phyloP scores from a whole-genome alignment of 2,888 invertebrate species.

The Plebejus melissa region DNA sequence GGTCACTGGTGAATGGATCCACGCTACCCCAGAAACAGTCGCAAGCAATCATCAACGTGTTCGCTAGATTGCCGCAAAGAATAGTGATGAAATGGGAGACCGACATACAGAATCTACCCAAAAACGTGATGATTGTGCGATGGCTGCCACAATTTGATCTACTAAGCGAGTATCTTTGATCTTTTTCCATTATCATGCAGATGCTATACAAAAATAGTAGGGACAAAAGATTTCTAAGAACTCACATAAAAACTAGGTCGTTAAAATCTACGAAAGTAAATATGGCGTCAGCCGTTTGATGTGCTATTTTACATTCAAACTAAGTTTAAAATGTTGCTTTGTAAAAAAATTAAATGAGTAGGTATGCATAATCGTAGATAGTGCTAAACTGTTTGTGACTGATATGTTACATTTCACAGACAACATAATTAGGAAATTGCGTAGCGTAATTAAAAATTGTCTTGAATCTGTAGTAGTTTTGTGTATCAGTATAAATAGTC shows the following conservation, averaged over 20 bases:
- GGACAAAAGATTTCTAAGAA: too few species aligned
- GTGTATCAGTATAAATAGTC: too few species aligned
- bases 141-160: constrained; percentile 85
- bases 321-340: too few species aligned
- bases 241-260: background rate
- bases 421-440: too few species aligned
- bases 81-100: constrained; percentile 88
- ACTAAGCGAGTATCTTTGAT: constrained; percentile 69
- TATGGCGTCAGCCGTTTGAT: background rate
- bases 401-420: too few species aligned
- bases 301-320: too few species aligned
- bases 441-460: too few species aligned
- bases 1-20: constrained; percentile 83
- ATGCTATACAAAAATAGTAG: background rate
- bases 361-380: too few species aligned
- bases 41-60: constrained; percentile 76
- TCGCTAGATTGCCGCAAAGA: constrained; percentile 79
- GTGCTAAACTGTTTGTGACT: too few species aligned
- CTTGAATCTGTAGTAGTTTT: too few species aligned
- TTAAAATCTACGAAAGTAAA: background rate
- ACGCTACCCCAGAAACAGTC: constrained; percentile 78
- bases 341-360: too few species aligned
- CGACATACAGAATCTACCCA: constrained; percentile 70
- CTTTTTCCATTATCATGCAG: background rate
- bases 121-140: constrained; percentile 77